A percentile compares a stretch with the other conserved stretches of the same genome.
phyloP scores from a whole-genome alignment of 92 coral and sea anemone genomes.

The Phymanthus crucifer region DNA sequence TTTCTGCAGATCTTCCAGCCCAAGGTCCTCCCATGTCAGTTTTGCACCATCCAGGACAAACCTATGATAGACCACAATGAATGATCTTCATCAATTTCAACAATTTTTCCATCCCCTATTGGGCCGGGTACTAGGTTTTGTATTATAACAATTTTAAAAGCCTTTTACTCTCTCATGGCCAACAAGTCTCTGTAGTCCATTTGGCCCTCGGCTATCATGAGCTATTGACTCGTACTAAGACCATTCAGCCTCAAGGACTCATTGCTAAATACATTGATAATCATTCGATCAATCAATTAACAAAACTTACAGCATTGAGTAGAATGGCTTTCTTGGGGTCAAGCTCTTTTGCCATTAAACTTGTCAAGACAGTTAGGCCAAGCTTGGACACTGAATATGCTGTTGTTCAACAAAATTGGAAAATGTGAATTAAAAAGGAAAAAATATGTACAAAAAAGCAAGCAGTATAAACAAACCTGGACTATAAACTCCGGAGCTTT shows the following conservation, averaged over 20 bases:
- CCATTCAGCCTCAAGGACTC: no score
- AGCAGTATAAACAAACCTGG: conserved; percentile 43
- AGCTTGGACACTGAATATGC: conserved; percentile 81
- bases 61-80: conserved; percentile 9
- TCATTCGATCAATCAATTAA: not conserved
- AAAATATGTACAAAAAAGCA: no score
- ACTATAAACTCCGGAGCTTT: conserved; percentile 15
- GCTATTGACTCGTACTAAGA: no score
- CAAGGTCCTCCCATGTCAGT: conserved; percentile 87
- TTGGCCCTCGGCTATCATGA: no score
- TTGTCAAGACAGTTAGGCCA: conserved; percentile 62
- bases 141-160: no score
- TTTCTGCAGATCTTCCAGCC: conserved; percentile 55
- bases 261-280: not conserved
- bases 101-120: not conserved
- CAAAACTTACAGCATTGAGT: conserved; percentile 65
- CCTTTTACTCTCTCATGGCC: no score
- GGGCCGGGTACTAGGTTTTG: no score
- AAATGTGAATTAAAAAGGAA: not conserved
- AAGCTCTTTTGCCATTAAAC: conserved; percentile 55
- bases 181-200: no score
- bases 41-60: conserved; percentile 85
- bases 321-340: conserved; percentile 62
- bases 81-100: no score
- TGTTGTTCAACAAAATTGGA: not conserved